phyloP scores from a whole-genome alignment of 2,797 vertebrate species.

The Neoniphon sammara region DNA sequence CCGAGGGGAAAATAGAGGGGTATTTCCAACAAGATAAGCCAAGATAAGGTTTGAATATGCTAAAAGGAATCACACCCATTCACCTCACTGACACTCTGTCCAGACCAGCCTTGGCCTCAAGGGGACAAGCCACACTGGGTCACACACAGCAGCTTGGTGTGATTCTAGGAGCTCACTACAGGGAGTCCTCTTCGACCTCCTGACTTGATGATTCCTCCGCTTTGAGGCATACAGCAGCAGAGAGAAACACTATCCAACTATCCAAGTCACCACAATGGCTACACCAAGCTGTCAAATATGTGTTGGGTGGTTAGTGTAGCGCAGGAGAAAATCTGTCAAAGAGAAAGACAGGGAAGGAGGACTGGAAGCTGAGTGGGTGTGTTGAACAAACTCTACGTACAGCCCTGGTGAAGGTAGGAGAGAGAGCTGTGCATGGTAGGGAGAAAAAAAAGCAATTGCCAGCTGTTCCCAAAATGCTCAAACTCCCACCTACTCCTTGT shows the following conservation, averaged over 20 bases:
- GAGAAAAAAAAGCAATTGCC: constrained; percentile 37
- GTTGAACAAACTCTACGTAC: constrained; percentile 38
- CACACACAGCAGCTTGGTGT: background rate
- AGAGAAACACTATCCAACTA: background rate
- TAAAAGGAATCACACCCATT: constrained; percentile 35
- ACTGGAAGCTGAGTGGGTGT: constrained; percentile 38
- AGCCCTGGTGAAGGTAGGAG: constrained; percentile 35
- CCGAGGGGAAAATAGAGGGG: constrained; percentile 14
- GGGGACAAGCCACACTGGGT: constrained; percentile 29
- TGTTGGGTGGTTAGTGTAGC: constrained; percentile 13
- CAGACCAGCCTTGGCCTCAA: constrained; percentile 32
- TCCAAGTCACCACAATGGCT: constrained; percentile 4
- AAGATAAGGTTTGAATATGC: constrained; percentile 29
- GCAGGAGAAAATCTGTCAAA: constrained; percentile 33
- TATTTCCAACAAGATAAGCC: constrained; percentile 26
- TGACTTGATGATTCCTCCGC: background rate
- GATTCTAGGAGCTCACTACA: constrained; percentile 15
- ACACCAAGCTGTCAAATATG: constrained; percentile 25
- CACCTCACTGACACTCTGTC: constrained; percentile 35
- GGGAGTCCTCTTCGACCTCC: constrained; percentile 37
- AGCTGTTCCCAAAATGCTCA: constrained; percentile 55
- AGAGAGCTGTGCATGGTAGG: constrained; percentile 33
- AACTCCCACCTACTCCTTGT: constrained; percentile 56
- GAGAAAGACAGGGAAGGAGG: constrained; percentile 15
- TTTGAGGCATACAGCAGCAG: constrained; percentile 14